Evolutionary conservation across 2,797 vertebrate species (phyloP), one percentile per base, ranked within the genome.

Genomic region (Lycodopsis pacificus): DNA sequence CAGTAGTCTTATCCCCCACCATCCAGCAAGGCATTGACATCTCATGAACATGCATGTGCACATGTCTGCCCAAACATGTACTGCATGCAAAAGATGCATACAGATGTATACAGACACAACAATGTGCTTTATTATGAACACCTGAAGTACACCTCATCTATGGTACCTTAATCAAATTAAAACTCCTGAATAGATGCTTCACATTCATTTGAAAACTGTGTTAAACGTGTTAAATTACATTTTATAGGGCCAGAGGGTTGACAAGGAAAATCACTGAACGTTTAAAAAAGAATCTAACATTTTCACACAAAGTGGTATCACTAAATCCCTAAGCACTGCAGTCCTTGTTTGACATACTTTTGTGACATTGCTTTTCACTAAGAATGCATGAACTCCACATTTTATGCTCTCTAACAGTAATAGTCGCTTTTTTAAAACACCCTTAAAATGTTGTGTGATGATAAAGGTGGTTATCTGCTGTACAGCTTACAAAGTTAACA

Each of bases 1-100:
- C 54, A 53, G 22, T 46, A 8, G 10, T 40, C 42, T 44, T 44
- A 10, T 64, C 65, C 48, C 54, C 46, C 17, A 64, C n/a, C 71
- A 63, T 44, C 19, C 22, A 48, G 17, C 58, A 66, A 38, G 1
- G 6, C 2, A 1, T 15, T 73, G 57, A 80, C 56, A 44, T 54
- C 30, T 76, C 70, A 80, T 78, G 71, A 76, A 53, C 57, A 59
- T 76, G 51, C 53, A 48, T 19, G n/a, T 70, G 32, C 27, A 34
- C 48, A 19, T n/a, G 4, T 32, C 27, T 54, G 49, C 63, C 57
- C 57, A 56, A 27, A 44, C 27, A 44, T n/a, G 4, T 2, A 65
- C 30, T 49, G 15, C 2, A 10, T 27, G 34, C 40, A n/a, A 61
- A 38, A 62, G 10, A 61, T 14, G n/a, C 30, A 46, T 27, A 1